Conservation (phyloP, 1,140 invertebrate species). For the Manduca sexta region DNA sequence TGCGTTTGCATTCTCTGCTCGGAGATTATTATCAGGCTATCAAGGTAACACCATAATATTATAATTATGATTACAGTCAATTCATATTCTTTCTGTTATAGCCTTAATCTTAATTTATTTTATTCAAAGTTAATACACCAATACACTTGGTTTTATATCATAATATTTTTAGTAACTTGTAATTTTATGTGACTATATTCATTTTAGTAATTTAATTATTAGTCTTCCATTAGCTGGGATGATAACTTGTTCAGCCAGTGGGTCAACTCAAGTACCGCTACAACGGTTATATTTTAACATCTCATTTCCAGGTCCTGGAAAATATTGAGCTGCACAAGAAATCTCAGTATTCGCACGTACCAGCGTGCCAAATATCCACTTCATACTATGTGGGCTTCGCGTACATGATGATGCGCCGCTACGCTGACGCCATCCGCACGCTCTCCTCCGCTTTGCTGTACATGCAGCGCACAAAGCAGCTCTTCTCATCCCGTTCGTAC, state of each 20-base stretch:
- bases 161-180: too few relatives aligned
- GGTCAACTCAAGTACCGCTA: too few relatives aligned
- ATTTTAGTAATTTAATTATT: too few relatives aligned
- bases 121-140: too few relatives aligned
- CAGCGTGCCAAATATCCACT: slow-evolving; percentile 98
- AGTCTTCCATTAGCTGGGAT: too few relatives aligned
- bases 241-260: too few relatives aligned
- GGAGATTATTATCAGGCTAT: slow-evolving; percentile 99
- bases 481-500: slow-evolving; percentile 93
- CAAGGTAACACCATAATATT: slow-evolving; percentile 76
- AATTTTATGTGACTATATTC: too few relatives aligned
- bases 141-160: too few relatives aligned
- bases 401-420: slow-evolving; percentile 99
- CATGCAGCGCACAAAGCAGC: slow-evolving; percentile 96
- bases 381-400: slow-evolving; percentile 99
- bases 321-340: slow-evolving; percentile 98
- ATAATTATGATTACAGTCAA: too few relatives aligned
- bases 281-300: too few relatives aligned
- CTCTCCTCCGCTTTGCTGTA: slow-evolving; percentile 97
- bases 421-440: slow-evolving; percentile 97
- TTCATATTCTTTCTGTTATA: too few relatives aligned
- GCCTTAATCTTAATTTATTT: too few relatives aligned
- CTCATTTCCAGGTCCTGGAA: slow-evolving; percentile 83
- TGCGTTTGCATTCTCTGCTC: slow-evolving; percentile 95
- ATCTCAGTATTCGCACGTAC: slow-evolving; percentile 96